Evolutionary conservation across 2,797 vertebrate genomes (phyloP).

Genomic region (Potorous gilbertii): DNA sequence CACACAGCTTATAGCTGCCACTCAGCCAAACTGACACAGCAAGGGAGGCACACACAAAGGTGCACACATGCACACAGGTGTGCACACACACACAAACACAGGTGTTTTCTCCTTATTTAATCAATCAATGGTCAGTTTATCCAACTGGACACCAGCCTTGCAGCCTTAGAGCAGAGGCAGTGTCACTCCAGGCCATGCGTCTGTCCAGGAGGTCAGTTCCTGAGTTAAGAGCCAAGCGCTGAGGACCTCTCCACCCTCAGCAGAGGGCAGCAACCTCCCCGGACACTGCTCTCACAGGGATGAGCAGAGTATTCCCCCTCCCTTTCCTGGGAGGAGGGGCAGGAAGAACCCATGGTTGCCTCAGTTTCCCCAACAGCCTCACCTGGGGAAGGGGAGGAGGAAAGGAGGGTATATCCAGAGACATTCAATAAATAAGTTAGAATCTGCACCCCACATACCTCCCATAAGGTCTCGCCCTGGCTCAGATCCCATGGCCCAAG

Average conservation of each 20-base stretch:
- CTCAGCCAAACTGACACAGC: background rate
- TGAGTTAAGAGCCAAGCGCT: slow-evolving; percentile 73
- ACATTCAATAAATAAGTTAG: slow-evolving; percentile 79
- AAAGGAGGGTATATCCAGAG: background rate
- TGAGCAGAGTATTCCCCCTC: slow-evolving; percentile 6
- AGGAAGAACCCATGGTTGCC: slow-evolving; percentile 53
- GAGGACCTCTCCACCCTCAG: slow-evolving; percentile 51
- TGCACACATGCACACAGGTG: background rate
- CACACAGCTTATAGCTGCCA: too few species aligned
- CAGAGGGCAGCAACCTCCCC: slow-evolving; percentile 28
- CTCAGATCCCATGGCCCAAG: background rate
- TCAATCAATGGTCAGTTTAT: slow-evolving; percentile 78
- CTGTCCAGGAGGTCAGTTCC: slow-evolving; percentile 70
- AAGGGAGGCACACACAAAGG: background rate
- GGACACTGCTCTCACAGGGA: background rate
- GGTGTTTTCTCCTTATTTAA: slow-evolving; percentile 77
- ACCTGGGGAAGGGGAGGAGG: background rate
- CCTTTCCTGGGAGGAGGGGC: background rate
- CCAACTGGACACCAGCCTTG: slow-evolving; percentile 63
- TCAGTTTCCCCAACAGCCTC: slow-evolving; percentile 57
- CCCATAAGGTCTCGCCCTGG: slow-evolving; percentile 36
- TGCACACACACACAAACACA: slow-evolving; percentile 12
- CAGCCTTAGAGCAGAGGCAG: too few species aligned
- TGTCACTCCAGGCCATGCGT: slow-evolving; percentile 20
- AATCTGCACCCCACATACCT: slow-evolving; percentile 48